Base-by-base conservation (phyloP, 2,113 vertebrate genomes). In the Rutilus rutilus region DNA sequence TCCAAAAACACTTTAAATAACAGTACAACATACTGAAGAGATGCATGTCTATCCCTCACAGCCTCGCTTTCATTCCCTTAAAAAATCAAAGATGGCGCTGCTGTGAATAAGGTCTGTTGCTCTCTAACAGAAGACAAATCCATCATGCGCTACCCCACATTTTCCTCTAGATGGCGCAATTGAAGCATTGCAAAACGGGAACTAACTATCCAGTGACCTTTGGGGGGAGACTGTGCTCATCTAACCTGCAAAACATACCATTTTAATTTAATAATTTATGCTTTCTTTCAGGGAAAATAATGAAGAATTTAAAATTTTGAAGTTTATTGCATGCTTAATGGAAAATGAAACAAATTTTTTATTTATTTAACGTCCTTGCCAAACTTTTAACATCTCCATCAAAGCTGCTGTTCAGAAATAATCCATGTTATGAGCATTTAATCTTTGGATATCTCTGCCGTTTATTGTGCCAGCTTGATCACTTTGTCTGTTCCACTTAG, bases 121-220 rank as follows among this genome's bases (percentile, higher is more conserved):
- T 71, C 3, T 23, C 11, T 6, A 36, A 21, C 19, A 59, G 3
- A 3, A 75, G 4, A 30, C 11, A 54, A 77, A 59, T n/a, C 5
- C 1, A n/a, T 64, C n/a, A 45, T 64, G 78, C n/a, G 11, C 59
- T 27, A 14, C 15, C 78, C 0, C 60, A 10, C 3, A 64, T 21
- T 21, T 6, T 80, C 39, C 82, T 45, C 69, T 78, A 88, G 87
- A 74, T 83, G 87, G 79, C 84, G 69, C 30, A 52, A 65, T 82
- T 85, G 27, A 45, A 77, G 36, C 78, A 82, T 71, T 2, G 0
- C 6, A n/a, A 62, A 79, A 19, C 11, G 57, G 14, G 33, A n/a
- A 17, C 1, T 4, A 8, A 25, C 33, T 5, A 0, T 30, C 11
- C 15, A 79, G 1, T 19, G 19, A 3, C 17, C 10, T 78, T 11